Conservation (phyloP, 1,140 invertebrate species). For the Reticulitermes speratus region DNA sequence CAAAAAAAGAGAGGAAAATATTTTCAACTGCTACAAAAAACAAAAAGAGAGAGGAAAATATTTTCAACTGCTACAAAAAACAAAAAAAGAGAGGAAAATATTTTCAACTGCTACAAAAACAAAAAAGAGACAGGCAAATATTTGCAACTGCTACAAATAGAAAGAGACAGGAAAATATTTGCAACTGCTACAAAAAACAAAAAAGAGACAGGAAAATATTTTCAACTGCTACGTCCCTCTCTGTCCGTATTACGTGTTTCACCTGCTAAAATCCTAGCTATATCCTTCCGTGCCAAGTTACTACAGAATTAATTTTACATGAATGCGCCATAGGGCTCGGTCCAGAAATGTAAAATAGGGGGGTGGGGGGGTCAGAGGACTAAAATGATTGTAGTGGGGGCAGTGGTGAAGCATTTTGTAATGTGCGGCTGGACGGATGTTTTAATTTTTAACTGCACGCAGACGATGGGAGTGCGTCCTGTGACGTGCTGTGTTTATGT, state of each 20-base stretch:
- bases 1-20: no score
- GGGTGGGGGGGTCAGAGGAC: neutral
- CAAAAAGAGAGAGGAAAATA: no score
- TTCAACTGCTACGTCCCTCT: no score
- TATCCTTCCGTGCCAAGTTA: neutral
- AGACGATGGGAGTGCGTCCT: neutral
- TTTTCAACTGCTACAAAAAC: neutral
- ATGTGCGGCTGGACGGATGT: neutral
- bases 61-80: no score
- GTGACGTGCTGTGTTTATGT: neutral
- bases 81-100: no score
- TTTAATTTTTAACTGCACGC: neutral
- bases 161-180: no score
- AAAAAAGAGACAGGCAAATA: neutral
- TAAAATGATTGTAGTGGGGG: neutral
- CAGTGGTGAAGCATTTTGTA: no score
- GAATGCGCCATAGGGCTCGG: neutral
- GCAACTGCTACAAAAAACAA: no score
- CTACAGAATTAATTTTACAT: constrained; percentile 12
- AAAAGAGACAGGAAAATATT: no score
- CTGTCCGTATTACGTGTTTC: neutral
- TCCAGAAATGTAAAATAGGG: neutral
- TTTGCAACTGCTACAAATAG: no score
- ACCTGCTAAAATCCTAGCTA: neutral
- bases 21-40: no score